Evolutionary conservation across 2,888 invertebrate species (phyloP).

Genomic region (Camponotus fellah): DNA sequence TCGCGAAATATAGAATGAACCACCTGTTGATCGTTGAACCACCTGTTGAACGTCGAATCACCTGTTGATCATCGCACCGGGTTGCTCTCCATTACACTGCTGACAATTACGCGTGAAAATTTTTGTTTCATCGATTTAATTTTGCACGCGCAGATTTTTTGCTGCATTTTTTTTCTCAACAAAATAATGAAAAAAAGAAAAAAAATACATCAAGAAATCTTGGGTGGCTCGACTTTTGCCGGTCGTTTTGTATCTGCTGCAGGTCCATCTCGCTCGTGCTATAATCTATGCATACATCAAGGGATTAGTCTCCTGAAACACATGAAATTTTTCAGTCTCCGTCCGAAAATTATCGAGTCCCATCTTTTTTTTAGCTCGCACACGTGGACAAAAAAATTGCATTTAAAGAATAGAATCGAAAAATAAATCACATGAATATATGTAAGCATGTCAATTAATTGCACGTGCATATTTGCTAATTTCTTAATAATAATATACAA

Average conservation of each 20-base stretch:
- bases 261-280: slow-evolving; percentile 66
- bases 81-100: slow-evolving; percentile 68
- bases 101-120: slow-evolving; percentile 58
- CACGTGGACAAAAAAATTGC: background rate
- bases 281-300: slow-evolving; percentile 76
- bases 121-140: slow-evolving; percentile 43
- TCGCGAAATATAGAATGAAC: slow-evolving; percentile 29
- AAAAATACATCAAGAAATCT: background rate
- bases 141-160: slow-evolving; percentile 42
- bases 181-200: too few relatives aligned
- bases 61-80: slow-evolving; percentile 72
- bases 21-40: slow-evolving; percentile 66
- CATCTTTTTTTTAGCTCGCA: background rate
- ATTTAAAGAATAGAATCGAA: background rate
- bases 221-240: slow-evolving; percentile 67
- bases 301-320: background rate
- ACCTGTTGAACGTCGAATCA: slow-evolving; percentile 76
- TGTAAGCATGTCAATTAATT: background rate
- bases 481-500: too few relatives aligned
- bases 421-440: background rate
- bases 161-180: slow-evolving; percentile 32
- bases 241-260: slow-evolving; percentile 80
- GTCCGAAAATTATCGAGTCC: background rate
- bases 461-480: background rate
- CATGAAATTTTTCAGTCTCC: background rate